phyloP scores from a whole-genome alignment of 2,113 vertebrate genomes.

The Plotosus lineatus region DNA sequence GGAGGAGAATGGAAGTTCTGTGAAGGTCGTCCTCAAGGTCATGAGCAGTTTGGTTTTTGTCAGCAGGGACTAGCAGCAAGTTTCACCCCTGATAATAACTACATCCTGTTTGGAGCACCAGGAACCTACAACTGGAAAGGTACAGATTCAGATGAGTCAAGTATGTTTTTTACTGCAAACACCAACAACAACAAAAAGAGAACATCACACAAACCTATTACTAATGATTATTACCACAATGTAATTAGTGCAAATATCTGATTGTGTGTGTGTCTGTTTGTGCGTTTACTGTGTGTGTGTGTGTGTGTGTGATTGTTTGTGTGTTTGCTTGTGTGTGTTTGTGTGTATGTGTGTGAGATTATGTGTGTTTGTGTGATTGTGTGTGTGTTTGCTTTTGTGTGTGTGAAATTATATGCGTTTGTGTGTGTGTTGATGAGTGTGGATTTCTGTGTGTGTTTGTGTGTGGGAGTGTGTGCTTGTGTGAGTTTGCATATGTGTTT shows the following conservation, averaged over 20 bases:
- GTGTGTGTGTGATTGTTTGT: neutral
- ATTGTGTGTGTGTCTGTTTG: neutral
- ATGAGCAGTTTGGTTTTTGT: conserved; percentile 93
- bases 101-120: conserved; percentile 88
- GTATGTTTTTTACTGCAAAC: too few species aligned
- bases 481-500: conserved; percentile 8
- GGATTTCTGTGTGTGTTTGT: neutral
- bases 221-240: too few species aligned
- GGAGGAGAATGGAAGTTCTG: conserved; percentile 97
- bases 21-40: conserved; percentile 86
- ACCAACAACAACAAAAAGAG: neutral
- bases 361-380: neutral
- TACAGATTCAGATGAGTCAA: conserved; percentile 58
- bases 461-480: neutral
- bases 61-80: conserved; percentile 90
- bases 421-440: neutral
- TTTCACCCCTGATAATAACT: conserved; percentile 89
- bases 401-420: neutral
- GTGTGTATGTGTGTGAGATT: neutral
- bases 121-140: conserved; percentile 99
- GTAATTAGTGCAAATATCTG: too few species aligned
- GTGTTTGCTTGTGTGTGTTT: neutral
- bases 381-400: neutral
- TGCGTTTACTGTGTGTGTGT: neutral
- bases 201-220: neutral